phyloP scores from a whole-genome alignment of 2,888 invertebrate genomes.

The Himalopsyche japonica region DNA sequence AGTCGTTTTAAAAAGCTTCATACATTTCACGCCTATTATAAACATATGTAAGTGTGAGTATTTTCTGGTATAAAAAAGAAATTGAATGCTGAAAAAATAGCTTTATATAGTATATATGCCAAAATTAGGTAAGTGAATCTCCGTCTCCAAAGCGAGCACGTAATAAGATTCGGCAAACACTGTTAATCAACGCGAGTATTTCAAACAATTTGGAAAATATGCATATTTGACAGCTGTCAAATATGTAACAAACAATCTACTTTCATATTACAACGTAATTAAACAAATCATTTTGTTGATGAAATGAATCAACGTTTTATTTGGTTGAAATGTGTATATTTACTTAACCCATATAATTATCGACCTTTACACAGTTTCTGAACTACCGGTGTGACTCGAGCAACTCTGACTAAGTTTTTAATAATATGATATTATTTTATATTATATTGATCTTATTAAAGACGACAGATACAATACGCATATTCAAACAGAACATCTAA shows the following conservation, averaged over 20 bases:
- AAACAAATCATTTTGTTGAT: not conserved
- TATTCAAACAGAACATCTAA: no score
- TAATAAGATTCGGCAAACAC: not conserved
- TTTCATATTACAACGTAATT: not conserved
- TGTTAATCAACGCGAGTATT: not conserved
- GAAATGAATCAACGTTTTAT: not conserved
- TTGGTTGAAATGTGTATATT: not conserved
- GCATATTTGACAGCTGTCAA: not conserved
- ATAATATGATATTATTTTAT: no score
- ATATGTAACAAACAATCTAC: not conserved
- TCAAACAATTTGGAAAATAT: not conserved
- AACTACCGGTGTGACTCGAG: not conserved
- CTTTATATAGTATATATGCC: not conserved
- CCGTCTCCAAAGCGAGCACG: not conserved
- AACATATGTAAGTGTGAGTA: no score
- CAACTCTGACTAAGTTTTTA: not conserved
- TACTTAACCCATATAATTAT: not conserved
- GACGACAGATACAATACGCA: no score
- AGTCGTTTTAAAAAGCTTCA: no score
- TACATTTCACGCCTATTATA: no score
- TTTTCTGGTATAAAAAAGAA: no score
- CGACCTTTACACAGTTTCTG: not conserved
- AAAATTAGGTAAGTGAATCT: not conserved
- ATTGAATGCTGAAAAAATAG: not conserved
- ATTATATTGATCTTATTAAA: not conserved